Conservation (phyloP, 2,113 vertebrate genomes). For the Pantherophis guttatus region DNA sequence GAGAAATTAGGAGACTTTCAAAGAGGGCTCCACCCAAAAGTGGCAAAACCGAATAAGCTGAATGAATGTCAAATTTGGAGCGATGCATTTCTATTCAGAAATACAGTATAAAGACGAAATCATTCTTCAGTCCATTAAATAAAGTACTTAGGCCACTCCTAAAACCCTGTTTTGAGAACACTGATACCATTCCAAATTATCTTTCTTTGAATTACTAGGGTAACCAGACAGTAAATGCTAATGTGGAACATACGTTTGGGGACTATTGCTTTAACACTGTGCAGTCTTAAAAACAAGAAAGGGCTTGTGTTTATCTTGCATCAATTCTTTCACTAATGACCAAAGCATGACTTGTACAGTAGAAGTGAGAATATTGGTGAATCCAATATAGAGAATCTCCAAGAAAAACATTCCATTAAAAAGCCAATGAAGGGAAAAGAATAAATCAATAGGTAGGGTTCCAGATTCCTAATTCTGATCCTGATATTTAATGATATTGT, state of each 20-base stretch:
- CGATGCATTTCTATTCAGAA: background rate
- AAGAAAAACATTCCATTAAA: background rate
- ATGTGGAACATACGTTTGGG: background rate
- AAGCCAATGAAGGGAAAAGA: background rate
- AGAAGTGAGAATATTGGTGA: background rate
- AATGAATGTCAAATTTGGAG: background rate
- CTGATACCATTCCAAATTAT: background rate
- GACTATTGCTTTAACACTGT: background rate
- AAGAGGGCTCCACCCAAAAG: too few relatives aligned
- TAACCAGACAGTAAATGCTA: background rate
- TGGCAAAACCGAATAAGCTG: background rate
- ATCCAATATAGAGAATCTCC: background rate
- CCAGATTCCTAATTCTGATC: background rate
- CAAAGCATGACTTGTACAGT: background rate
- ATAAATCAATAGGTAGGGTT: background rate
- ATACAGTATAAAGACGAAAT: background rate
- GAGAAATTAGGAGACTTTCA: background rate
- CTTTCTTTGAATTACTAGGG: background rate
- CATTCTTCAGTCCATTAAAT: background rate
- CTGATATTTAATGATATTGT: background rate
- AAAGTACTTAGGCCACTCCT: background rate
- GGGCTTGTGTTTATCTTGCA: background rate
- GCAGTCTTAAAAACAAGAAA: background rate
- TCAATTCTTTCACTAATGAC: background rate
- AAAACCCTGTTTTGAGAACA: background rate